phyloP scores from a whole-genome alignment of 1,140 invertebrate genomes.

The Habropoda laboriosa region DNA sequence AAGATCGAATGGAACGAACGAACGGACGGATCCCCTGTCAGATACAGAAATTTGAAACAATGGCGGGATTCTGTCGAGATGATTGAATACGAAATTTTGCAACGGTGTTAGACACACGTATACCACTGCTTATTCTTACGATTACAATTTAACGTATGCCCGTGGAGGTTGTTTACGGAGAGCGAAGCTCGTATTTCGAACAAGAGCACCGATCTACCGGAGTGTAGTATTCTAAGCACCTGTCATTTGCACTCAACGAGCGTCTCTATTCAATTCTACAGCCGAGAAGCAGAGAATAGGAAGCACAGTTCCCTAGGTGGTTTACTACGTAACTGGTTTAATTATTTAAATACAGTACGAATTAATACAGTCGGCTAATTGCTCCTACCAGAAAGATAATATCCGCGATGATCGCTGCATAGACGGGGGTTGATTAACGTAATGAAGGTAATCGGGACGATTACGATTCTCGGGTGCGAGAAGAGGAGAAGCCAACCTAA shows the following conservation, averaged over 20 bases:
- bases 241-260: constrained; percentile 10
- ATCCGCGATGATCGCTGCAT: background rate
- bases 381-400: background rate
- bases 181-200: background rate
- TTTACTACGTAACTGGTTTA: background rate
- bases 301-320: background rate
- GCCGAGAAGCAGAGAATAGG: background rate
- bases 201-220: background rate
- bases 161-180: background rate
- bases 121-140: background rate
- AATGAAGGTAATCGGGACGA: no score
- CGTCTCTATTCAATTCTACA: background rate
- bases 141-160: background rate
- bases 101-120: no score
- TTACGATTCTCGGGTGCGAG: no score
- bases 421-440: no score
- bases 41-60: no score
- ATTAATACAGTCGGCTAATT: background rate
- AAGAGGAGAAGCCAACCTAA: no score
- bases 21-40: no score
- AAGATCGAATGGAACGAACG: background rate
- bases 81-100: no score
- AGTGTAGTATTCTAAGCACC: background rate
- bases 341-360: background rate
- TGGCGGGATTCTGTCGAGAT: no score